Base-by-base conservation (phyloP, 1,140 invertebrate genomes). In the Bombus pascuorum region DNA sequence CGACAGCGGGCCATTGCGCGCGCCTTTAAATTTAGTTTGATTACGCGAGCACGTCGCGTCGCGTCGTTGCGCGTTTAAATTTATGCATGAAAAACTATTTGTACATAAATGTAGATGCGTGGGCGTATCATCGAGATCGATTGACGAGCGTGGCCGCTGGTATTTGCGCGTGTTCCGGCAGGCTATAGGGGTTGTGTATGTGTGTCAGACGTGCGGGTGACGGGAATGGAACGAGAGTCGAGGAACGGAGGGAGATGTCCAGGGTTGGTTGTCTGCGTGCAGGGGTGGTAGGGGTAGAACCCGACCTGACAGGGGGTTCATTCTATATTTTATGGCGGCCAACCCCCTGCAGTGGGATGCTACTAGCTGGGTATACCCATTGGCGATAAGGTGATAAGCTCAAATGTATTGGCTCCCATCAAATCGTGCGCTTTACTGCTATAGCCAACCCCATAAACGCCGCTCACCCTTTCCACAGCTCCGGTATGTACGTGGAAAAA, bases 341-440 rank as follows among this genome's bases (percentile, higher is more conserved):
- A 89, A 86, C 89, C 88, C 89, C 85, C 71, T 83, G 88, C 87
- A 88, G 89, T 77, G 90, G 88, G 89, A 87, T 89, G 88, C 84
- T 90, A 89, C 91, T 92, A 88, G 89, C 90, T 81, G 89, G 91
- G 78, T 92, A 92, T 94, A 93, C 85, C 90, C 91, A 92, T 94
- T 93, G 92, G 92, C 93, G 94, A 95, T 95, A 94, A 95, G 93
- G 92, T 94, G 94, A 94, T 95, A 95, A 95, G 94, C 94, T 94
- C 91, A 93, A 95, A 95, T 95, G 93, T 95, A 95, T 95, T 94
- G 94, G 94, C 91, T 94, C 91, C 93, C 93, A 94, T 95, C 93
- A 94, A 95, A 95, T 95, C 91, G 94, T 87, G 91, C 93, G 93
- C 90, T 94, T 94, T 95, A 94, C 92, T 92, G 91, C 89, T 92